Conservation (phyloP, 2,888 invertebrate species). For the Dysmachus trigonus region DNA sequence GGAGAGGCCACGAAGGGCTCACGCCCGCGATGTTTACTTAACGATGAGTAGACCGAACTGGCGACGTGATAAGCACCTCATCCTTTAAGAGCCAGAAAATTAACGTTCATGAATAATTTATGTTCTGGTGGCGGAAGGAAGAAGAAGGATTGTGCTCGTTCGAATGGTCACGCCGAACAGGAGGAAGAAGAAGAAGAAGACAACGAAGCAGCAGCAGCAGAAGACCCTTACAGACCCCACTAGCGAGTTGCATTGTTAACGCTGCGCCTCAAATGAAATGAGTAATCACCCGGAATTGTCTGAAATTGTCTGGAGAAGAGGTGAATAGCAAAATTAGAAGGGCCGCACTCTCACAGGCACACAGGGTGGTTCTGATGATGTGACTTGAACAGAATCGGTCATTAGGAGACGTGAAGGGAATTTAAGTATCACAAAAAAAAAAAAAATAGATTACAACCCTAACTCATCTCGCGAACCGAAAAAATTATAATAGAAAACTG, state of each 20-base stretch:
- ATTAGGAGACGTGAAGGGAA: not conserved
- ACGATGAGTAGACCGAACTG: not conserved
- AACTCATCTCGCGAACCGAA: not conserved
- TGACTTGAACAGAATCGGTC: not conserved
- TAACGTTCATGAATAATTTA: conserved; percentile 2
- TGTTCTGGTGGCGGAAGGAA: not conserved
- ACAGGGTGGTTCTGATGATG: not conserved
- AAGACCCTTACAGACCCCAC: not conserved
- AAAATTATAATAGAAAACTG: not conserved
- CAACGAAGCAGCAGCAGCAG: too few relatives aligned
- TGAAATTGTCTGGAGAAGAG: not conserved
- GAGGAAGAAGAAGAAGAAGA: not conserved
- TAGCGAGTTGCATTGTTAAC: not conserved
- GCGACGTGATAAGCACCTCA: not conserved
- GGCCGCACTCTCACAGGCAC: too few relatives aligned
- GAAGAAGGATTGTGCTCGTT: not conserved
- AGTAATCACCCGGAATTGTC: not conserved
- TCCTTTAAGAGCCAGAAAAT: not conserved
- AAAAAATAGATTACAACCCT: not conserved
- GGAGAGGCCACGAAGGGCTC: not conserved
- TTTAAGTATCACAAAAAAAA: not conserved
- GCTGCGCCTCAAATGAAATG: not conserved
- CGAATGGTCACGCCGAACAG: not conserved
- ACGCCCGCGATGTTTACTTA: not conserved
- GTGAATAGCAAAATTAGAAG: not conserved